Evolutionary conservation across 2,888 invertebrate genomes (phyloP).

Genomic region (Rhingia rostrata): DNA sequence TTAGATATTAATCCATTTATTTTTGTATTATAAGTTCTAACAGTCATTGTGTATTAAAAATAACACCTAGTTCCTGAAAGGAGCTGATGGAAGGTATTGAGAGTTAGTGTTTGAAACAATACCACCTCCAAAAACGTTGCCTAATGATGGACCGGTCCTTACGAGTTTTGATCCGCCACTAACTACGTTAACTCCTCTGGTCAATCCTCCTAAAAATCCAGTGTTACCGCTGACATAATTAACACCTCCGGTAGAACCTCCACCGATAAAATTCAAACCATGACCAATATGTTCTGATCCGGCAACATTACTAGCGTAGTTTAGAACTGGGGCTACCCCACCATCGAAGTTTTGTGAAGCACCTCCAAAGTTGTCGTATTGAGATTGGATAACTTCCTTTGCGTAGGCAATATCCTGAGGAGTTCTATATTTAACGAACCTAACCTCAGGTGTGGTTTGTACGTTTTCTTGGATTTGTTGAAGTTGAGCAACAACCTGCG

Average conservation of each 20-base stretch:
- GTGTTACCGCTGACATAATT: background rate
- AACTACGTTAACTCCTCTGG: too few relatives aligned
- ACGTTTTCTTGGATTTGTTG: slow-evolving; percentile 69
- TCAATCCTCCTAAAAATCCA: too few relatives aligned
- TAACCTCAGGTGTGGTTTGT: slow-evolving; percentile 76
- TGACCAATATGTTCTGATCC: background rate
- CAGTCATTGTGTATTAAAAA: too few relatives aligned
- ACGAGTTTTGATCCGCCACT: too few relatives aligned
- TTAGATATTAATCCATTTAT: too few relatives aligned
- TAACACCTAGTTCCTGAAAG: too few relatives aligned
- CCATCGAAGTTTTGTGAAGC: slow-evolving; percentile 67
- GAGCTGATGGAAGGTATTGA: too few relatives aligned
- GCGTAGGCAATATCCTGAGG: slow-evolving; percentile 74
- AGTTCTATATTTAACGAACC: slow-evolving; percentile 76
- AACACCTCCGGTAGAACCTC: background rate
- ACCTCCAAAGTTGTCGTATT: slow-evolving; percentile 75
- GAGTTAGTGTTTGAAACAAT: too few relatives aligned
- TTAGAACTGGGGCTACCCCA: slow-evolving; percentile 77
- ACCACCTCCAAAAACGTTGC: too few relatives aligned
- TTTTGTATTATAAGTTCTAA: too few relatives aligned
- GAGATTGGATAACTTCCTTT: slow-evolving; percentile 74
- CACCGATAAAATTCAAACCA: background rate
- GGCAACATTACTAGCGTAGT: slow-evolving; percentile 76
- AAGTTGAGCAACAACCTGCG: slow-evolving; percentile 78
- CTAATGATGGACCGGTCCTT: too few relatives aligned